phyloP scores from a whole-genome alignment of 2,113 vertebrate species.

The Mus pahari region DNA sequence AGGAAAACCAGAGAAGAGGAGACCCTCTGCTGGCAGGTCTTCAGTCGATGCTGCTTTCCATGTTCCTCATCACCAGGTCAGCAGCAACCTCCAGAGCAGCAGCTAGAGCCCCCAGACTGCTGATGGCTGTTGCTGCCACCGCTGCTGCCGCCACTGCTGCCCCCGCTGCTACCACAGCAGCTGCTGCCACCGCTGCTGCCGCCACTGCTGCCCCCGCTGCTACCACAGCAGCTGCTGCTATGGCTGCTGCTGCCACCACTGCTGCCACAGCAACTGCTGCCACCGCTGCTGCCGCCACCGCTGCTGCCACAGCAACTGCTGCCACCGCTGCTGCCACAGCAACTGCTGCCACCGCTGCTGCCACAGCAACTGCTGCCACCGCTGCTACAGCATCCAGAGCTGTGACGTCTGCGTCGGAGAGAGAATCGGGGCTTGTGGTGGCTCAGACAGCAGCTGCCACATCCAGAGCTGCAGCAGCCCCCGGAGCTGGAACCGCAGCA shows the following conservation, averaged over 20 bases:
- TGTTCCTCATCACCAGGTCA: neutral
- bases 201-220: rapidly evolving
- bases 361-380: rapidly evolving
- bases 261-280: neutral
- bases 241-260: constrained; percentile 11
- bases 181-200: rapidly evolving
- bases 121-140: neutral
- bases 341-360: rapidly evolving
- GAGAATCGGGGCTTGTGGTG: constrained; percentile 54
- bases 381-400: constrained; percentile 32
- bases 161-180: neutral
- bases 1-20: neutral
- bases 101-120: neutral
- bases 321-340: neutral
- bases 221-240: neutral
- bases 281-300: neutral
- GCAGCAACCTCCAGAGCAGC: constrained; percentile 31
- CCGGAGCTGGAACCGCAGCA: constrained; percentile 38
- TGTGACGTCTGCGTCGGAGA: neutral
- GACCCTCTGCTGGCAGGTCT: neutral
- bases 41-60: neutral
- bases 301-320: rapidly evolving
- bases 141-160: neutral
- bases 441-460: constrained; percentile 51
- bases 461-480: constrained; percentile 58